These are phyloP conservation scores for Amphiprion ocellaris DNA, from an alignment of 2,113 vertebrate genomes.

Conservation along the genomic window DNA sequence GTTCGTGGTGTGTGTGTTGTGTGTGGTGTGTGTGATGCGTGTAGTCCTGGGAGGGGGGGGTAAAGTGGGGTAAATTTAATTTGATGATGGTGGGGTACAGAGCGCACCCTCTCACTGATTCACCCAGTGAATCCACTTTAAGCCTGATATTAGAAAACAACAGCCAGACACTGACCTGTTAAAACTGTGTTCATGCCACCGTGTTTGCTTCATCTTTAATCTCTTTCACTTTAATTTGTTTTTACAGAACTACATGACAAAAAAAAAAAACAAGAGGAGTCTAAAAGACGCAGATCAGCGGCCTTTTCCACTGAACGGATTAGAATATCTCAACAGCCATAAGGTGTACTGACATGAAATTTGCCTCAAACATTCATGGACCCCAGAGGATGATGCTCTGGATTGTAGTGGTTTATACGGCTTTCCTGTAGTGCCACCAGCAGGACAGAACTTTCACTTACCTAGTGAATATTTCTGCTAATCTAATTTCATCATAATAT, in stretches of 20 bases:
- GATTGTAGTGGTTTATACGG: too few species aligned
- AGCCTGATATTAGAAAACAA: slow-evolving; percentile 64
- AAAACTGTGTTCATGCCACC: slow-evolving; percentile 39
- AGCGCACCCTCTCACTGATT: slow-evolving; percentile 35
- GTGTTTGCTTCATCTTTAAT: slow-evolving; percentile 44
- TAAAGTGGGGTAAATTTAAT: slow-evolving; percentile 67
- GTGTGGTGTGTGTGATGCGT: background rate
- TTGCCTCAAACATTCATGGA: too few species aligned
- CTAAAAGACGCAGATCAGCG: background rate
- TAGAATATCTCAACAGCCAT: background rate
- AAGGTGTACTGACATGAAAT: background rate
- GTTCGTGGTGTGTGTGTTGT: slow-evolving; percentile 3
- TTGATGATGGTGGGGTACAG: slow-evolving; percentile 70
- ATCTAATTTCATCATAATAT: too few species aligned
- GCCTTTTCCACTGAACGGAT: too few species aligned
- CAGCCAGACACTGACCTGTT: slow-evolving; percentile 67
- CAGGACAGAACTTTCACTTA: too few species aligned
- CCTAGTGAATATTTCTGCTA: too few species aligned
- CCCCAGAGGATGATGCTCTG: too few species aligned
- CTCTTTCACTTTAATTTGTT: slow-evolving; percentile 70
- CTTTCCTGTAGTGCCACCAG: too few species aligned
- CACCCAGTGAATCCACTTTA: slow-evolving; percentile 65
- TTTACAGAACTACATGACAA: slow-evolving; percentile 26
- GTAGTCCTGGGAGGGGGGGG: slow-evolving; percentile 13
- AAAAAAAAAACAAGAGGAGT: slow-evolving; percentile 20